A percentile compares a stretch with the other conserved stretches of the same genome.
Conservation (phyloP, 2,797 vertebrate genomes). For the Neosilurus mollespiculum region DNA sequence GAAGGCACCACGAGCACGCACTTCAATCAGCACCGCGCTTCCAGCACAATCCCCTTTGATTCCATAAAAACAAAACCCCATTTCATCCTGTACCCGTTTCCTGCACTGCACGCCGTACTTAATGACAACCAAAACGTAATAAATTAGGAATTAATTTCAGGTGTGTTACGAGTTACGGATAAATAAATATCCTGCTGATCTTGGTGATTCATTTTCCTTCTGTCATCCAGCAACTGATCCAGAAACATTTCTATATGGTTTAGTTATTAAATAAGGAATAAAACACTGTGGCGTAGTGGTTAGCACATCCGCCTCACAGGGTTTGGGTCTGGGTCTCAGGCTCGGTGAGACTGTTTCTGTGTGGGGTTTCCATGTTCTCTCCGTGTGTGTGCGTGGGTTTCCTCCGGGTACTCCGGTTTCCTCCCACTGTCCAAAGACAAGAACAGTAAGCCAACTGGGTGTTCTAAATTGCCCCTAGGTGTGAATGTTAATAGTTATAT, state of each 20-base stretch:
- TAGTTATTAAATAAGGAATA: not conserved
- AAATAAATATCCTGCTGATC: too few species aligned
- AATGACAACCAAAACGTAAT: not conserved
- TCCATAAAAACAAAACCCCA: constrained; percentile 2
- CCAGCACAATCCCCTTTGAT: constrained; percentile 36
- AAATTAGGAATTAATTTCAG: not conserved
- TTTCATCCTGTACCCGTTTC: not conserved
- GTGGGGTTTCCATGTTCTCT: too few species aligned
- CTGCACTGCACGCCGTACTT: not conserved
- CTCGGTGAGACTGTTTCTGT: too few species aligned
- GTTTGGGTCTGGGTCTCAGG: too few species aligned
- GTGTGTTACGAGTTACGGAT: not conserved
- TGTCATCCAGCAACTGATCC: not conserved
- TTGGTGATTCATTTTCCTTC: not conserved
- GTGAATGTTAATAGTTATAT: too few species aligned
- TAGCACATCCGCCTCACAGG: too few species aligned
- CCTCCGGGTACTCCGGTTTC: too few species aligned
- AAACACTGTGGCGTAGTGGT: not conserved
- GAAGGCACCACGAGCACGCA: not conserved
- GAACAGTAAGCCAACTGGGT: too few species aligned
- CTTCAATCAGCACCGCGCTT: constrained; percentile 41
- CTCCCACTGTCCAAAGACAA: too few species aligned
- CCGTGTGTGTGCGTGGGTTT: too few species aligned
- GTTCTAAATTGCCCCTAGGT: too few species aligned
- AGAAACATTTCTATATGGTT: not conserved